A percentile compares a stretch with the other conserved stretches of the same genome.
Conservation (phyloP, 2,113 vertebrate genomes). For the Eulemur rufifrons region DNA sequence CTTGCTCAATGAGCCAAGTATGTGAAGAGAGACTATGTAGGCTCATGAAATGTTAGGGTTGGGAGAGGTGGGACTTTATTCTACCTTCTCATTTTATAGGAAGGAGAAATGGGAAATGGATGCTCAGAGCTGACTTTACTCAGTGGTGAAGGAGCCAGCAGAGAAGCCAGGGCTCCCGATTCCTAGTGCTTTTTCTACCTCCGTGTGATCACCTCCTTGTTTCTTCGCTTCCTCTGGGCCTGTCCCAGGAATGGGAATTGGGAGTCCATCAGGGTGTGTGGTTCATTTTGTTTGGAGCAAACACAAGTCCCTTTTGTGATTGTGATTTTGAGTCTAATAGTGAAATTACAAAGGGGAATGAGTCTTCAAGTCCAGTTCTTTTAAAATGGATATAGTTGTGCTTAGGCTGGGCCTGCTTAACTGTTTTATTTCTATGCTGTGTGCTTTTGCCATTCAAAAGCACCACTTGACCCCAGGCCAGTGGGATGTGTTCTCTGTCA, state of each 20-base stretch:
- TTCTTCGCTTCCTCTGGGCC: neutral
- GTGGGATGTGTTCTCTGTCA: neutral
- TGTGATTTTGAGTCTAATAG: conserved; percentile 31
- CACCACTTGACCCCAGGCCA: neutral
- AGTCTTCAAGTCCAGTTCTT: neutral
- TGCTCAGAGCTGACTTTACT: neutral
- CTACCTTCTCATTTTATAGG: neutral
- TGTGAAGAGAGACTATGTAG: conserved; percentile 11
- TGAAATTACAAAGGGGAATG: conserved; percentile 23
- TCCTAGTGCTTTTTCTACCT: neutral
- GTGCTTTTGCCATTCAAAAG: neutral
- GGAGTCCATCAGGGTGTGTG: neutral
- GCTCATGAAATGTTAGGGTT: neutral
- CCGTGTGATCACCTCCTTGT: neutral
- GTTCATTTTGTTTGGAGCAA: conserved; percentile 35
- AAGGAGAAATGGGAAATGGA: neutral
- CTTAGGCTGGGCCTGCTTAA: neutral
- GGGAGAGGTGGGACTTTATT: neutral
- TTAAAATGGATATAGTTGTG: conserved; percentile 9
- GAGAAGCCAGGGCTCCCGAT: neutral
- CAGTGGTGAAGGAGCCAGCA: neutral
- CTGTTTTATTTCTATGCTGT: conserved; percentile 18
- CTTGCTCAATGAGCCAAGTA: neutral
- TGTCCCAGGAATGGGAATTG: neutral
- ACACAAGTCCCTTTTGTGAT: neutral